These are phyloP conservation scores for Centroberyx gerrardi DNA, from an alignment of 2,797 vertebrate genomes.

Conservation along the genomic window DNA sequence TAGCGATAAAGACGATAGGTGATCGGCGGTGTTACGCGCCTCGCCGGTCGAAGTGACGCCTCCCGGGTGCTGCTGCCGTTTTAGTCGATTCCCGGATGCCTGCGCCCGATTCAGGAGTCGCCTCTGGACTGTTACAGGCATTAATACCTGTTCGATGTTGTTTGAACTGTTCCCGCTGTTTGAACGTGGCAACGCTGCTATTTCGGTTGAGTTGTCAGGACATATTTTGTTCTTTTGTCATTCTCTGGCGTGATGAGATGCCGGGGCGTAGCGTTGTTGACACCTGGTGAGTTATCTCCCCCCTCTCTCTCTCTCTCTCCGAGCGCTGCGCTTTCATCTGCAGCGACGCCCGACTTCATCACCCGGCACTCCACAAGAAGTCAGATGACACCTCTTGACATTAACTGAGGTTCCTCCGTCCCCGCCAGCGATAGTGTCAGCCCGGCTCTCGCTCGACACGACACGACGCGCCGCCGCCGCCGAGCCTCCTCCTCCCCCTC, in stretches of 20 bases:
- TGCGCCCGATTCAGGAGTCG: slow-evolving; percentile 44
- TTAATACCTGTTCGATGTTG: slow-evolving; percentile 35
- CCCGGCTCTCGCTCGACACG: slow-evolving; percentile 40
- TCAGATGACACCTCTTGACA: slow-evolving; percentile 62
- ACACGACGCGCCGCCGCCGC: slow-evolving; percentile 10
- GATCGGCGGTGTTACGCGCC: slow-evolving; percentile 35
- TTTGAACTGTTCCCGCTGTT: slow-evolving; percentile 52
- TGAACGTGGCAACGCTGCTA: slow-evolving; percentile 44
- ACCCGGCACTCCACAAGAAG: slow-evolving; percentile 61
- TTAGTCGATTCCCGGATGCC: slow-evolving; percentile 44
- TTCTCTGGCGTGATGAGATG: slow-evolving; percentile 48
- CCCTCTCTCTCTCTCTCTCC: background rate
- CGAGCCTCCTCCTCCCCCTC: background rate
- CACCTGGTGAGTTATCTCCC: slow-evolving; percentile 54
- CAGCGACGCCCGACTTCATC: slow-evolving; percentile 54
- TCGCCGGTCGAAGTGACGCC: slow-evolving; percentile 20
- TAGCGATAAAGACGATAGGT: slow-evolving; percentile 57
- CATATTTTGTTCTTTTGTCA: slow-evolving; percentile 9
- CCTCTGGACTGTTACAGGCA: slow-evolving; percentile 30
- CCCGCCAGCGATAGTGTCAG: slow-evolving; percentile 54
- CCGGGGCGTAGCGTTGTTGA: slow-evolving; percentile 54
- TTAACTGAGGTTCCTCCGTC: slow-evolving; percentile 59
- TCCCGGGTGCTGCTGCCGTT: too few relatives aligned
- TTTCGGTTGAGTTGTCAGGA: slow-evolving; percentile 47
- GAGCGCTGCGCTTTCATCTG: slow-evolving; percentile 57